Conservation (phyloP, 2,888 invertebrate genomes). For the Diarsia rubi region DNA sequence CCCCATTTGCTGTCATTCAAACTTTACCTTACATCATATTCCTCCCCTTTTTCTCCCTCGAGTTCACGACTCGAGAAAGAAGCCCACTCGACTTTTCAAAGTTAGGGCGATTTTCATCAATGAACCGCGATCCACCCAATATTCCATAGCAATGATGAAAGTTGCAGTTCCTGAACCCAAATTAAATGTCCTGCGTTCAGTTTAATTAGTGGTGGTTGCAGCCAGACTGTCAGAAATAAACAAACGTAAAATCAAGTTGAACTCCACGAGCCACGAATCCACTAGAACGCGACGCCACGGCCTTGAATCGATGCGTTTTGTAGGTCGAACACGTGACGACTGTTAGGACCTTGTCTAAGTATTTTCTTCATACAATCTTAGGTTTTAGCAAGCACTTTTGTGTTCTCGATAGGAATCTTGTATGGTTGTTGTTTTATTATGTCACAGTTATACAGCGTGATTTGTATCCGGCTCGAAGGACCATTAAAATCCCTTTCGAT, state of each 20-base stretch:
- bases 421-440: conserved; percentile 7
- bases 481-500: not conserved
- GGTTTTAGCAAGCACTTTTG: conserved; percentile 10
- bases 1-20: not conserved
- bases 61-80: conserved; percentile 1
- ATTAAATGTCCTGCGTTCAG: not conserved
- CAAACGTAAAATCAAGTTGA: conserved; percentile 32
- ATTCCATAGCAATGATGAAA: not conserved
- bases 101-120: not conserved
- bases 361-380: conserved; percentile 18
- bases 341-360: not conserved
- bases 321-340: conserved; percentile 51
- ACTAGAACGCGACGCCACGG: conserved; percentile 27
- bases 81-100: not conserved
- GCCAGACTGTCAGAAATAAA: conserved; percentile 44
- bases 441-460: not conserved
- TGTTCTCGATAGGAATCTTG: not conserved
- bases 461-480: conserved; percentile 3
- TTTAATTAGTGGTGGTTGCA: conserved; percentile 8
- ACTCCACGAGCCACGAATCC: not conserved
- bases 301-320: conserved; percentile 48
- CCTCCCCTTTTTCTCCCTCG: not conserved
- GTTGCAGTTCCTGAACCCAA: not conserved
- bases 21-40: not conserved
- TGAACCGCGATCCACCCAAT: not conserved